Base-by-base conservation (phyloP, 1,140 invertebrate genomes). In the Maniola jurtina region DNA sequence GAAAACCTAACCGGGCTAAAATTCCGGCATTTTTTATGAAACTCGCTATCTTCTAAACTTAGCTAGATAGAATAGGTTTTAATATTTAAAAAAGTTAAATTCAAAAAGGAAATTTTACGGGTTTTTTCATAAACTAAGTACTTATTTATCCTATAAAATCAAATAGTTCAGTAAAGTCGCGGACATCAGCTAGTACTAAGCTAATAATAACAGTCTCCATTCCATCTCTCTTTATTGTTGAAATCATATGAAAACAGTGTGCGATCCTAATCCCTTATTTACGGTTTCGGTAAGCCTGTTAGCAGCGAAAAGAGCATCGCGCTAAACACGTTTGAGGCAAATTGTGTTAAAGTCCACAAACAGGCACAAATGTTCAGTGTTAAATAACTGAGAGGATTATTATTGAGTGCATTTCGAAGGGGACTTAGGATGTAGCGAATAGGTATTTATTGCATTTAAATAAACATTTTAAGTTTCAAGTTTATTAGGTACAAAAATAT, bases 301-400 rank as follows among this genome's bases (percentile, higher is more conserved):
- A 86, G 77, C 64, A 55, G 42, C 33, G 76, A 86, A 89, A 89
- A 88, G 87, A 89, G 86, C 87, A 89, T 40, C 81, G 70, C 67
- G 64, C 68, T 83, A 83, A 83, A 78, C 72, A 72, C 70, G 81
- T 83, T 87, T 71, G 64, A 50, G 58, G 66, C 69, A 83, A 86
- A 85, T 86, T 81, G 75, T 76, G 81, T 89, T 85, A 86, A 58
- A 69, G 68, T 69, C 74, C 77, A 66, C 79, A 72, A 85, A 79
- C 66, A 76, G 75, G 70, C 68, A 77, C 77, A 81, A 86, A 85
- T 84, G 83, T 79, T 71, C 66, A 48, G 64, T 73, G 71, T 71
- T 83, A 83, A 85, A 83, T 83, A 80, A 78, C 75, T 75, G 70
- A 84, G 68, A 64, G 80, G 84, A 89, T 87, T 89, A 87, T n/a